Base-by-base conservation (phyloP, 2,113 vertebrate species). In the Eulemur macaco region DNA sequence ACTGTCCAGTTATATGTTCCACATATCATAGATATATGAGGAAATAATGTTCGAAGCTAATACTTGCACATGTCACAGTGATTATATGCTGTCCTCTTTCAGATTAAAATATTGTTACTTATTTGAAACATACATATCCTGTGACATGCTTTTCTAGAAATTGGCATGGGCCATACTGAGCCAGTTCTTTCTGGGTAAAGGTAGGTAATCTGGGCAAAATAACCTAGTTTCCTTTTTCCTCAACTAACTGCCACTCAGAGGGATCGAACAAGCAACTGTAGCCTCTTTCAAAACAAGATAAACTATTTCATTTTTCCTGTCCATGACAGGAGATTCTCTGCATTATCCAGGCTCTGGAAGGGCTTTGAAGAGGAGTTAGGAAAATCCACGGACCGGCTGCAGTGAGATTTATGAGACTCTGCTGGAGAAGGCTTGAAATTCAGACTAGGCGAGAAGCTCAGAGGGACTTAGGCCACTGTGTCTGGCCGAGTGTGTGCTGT, bases 401-500 rank as follows among this genome's bases (percentile, higher is more conserved):
- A 63, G 7, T 42, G 15, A 54, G 27, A 80, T 21, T 71, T 34
- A 50, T 6, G 6, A 31, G 27, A 84, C 39, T 84, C 54, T 52
- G 2, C 18, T 4, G 25, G 58, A 50, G 84, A 78, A 37, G 15
- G 3, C 18, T 52, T 58, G 37, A 82, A 73, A 60, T 29, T 42
- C 23, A 63, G 23, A 47, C 11, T 2, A 50, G 80, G 14, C 4
- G 4, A 54, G 25, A 17, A n/a, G 1, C 18, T n/a, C 47, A 60
- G n/a, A 69, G 10, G 0, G 4, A 1, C 10, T 15, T 8, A 37
- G 5, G 11, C 56, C 31, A n/a, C 2, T 29, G 7, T 12, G 10
- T 34, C 20, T 12, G 25, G 3, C 39, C n/a, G 1, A 17, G 5
- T n/a, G 31, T n/a, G 31, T 42, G 45, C 60, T 60, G 21, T 13